Base-by-base conservation (phyloP, 2,797 vertebrate genomes). In the Protonibea diacanthus region DNA sequence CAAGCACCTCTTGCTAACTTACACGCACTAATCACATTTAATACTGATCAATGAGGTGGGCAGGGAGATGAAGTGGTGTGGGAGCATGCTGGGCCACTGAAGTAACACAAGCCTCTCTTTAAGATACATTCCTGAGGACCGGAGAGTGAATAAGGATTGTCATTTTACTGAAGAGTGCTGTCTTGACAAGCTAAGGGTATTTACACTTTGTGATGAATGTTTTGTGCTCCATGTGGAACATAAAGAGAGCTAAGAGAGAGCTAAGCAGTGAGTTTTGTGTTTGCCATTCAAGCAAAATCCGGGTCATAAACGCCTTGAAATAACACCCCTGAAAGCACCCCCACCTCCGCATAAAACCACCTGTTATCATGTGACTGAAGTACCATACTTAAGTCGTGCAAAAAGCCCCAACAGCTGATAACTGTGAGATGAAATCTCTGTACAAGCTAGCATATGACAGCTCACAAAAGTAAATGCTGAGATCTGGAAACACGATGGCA, bases 21-120 rank as follows among this genome's bases (percentile, higher is more conserved):
- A 86, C 78, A 82, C 11, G 6, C 47, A 23, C 77, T 91, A 89
- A 93, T 92, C 90, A 91, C 87, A 90, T 91, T 86, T 92, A 76
- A 73, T 79, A 55, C 72, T 81, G 68, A 90, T 91, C 88, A 87
- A 83, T 92, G 77, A 88, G 48, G 75, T 67, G 72, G 51, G 20
- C 68, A 21, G 58, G 21, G 45, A 75, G 86, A 83, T 85, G 61
- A 72, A 76, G 84, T 64, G 59, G 18, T 62, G 60, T 25, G 55
- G 56, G 61, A 64, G 63, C 25, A 58, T 1, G 23, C 13, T 3
- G 12, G 15, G 51, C 64, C 44, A 11, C 76, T 2, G 60, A 78
- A 27, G 53, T 38, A 71, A 68, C 67, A 53, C 71, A 52, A 68
- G 65, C 57, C 21, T 45, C 70, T 68, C 44, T 62, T 53, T 21